These are phyloP conservation scores for Pyralis farinalis DNA, from an alignment of 2,888 invertebrate genomes.

Conservation along the genomic window DNA sequence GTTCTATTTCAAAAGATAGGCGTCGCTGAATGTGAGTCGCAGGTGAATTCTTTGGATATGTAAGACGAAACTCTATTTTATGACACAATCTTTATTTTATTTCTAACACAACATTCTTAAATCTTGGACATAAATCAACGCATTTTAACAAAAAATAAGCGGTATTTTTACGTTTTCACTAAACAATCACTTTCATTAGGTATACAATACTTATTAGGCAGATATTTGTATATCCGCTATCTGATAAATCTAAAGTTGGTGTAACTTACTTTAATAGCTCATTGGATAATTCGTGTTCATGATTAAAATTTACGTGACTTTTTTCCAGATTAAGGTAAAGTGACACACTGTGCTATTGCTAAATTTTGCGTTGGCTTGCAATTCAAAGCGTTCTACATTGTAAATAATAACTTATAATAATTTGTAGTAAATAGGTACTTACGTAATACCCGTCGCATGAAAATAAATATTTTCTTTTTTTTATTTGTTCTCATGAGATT, in stretches of 20 bases:
- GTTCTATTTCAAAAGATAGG: constrained; percentile 19
- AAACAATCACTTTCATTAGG: constrained; percentile 19
- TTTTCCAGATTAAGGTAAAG: constrained; percentile 20
- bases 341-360: constrained; percentile 11
- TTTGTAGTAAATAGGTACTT: too few species aligned
- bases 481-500: too few species aligned
- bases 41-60: constrained; percentile 15
- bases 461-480: too few species aligned
- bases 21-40: constrained; percentile 18
- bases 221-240: constrained; percentile 15
- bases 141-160: constrained; percentile 41
- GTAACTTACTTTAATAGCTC: constrained; percentile 38
- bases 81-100: constrained; percentile 64
- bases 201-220: constrained; percentile 22
- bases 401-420: too few species aligned
- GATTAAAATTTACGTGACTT: constrained; percentile 31
- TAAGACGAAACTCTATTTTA: constrained; percentile 24
- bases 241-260: constrained; percentile 37
- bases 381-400: too few species aligned
- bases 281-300: constrained; percentile 43
- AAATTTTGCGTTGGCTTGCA: background rate
- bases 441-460: too few species aligned
- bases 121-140: constrained; percentile 41
- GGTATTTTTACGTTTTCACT: constrained; percentile 23
- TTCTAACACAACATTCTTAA: constrained; percentile 61